Evolutionary conservation across 2,888 invertebrate genomes (phyloP).

Genomic region (Ellobium chinense): DNA sequence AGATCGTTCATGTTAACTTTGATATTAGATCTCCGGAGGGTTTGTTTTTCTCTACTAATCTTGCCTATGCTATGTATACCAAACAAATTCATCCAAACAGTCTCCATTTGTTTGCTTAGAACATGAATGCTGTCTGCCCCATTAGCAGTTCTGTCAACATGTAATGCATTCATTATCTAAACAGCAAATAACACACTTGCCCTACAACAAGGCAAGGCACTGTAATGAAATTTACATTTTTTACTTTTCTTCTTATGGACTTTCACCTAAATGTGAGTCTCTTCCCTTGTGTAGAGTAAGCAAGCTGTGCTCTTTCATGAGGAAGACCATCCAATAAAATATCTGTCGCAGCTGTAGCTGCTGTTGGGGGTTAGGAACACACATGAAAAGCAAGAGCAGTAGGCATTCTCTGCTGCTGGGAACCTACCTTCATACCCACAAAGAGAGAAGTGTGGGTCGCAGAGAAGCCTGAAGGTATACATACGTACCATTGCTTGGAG

Average conservation of each 20-base stretch:
- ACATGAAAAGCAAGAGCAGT: neutral
- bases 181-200: neutral
- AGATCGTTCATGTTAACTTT: no score
- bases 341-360: neutral
- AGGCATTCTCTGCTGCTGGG: neutral
- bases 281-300: neutral
- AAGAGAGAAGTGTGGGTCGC: neutral
- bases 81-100: neutral
- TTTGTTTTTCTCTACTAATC: no score
- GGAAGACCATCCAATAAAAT: neutral
- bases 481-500: no score
- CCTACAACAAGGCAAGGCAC: neutral
- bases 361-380: neutral
- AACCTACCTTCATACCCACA: neutral
- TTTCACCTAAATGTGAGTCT: no score
- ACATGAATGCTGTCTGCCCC: neutral
- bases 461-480: neutral
- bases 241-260: no score
- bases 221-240: neutral
- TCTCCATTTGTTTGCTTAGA: neutral
- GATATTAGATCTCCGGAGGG: no score
- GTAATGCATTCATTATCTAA: neutral
- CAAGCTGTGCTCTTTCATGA: neutral
- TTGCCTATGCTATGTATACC: neutral
- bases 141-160: neutral